Base-by-base conservation (phyloP, 2,888 invertebrate genomes). In the Hydroisotoma schaefferi region DNA sequence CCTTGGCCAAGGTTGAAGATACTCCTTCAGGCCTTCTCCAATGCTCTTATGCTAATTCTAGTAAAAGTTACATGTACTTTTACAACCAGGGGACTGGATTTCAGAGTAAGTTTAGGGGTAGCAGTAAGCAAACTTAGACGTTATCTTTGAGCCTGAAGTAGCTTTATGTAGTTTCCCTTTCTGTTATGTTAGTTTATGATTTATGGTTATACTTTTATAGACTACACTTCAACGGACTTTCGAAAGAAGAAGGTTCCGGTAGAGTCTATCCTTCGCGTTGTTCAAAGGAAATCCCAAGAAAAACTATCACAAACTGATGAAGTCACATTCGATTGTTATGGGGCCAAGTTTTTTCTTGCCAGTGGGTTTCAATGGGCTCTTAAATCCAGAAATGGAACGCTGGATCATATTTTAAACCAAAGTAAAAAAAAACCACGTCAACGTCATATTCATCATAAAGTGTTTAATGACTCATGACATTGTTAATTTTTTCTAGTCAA, bases 331-430 rank as follows among this genome's bases (percentile, higher is more conserved):
- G 51, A 55, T 15, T 65, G 65, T 37, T 51, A 37, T n/a, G 65
- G 59, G 1, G 57, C 61, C 2, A 62, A 62, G 28, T 44, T 62
- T 27, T 54, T 62, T 43, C 40, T 62, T 25, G 47, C 61, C 0
- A 55, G 43, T 0, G 62, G 62, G 29, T 62, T 65, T 52, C 65
- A 65, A 25, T 65, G 61, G 62, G 62, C 53, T 12, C 12, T 55
- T 3, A 51, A 60, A 22, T 57, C 28, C 33, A 2, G 15, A 1
- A 57, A 57, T 25, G 59, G 52, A 25, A 46, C 59, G 15, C 23
- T 54, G 1, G 57, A 62, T 28, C 57, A 62, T 55, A 27, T 57
- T 28, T 46, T 44, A 18, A 60, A 57, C n/a, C 54, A 55, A 54
- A 57, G 65, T 65, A 47, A 25, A 23, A 22, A 6, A 38, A 25